Percentiles rank a stretch among this genome's conserved stretches.
Conservation (phyloP, 2,797 vertebrate genomes). For the Ctenosaura bakeri region DNA sequence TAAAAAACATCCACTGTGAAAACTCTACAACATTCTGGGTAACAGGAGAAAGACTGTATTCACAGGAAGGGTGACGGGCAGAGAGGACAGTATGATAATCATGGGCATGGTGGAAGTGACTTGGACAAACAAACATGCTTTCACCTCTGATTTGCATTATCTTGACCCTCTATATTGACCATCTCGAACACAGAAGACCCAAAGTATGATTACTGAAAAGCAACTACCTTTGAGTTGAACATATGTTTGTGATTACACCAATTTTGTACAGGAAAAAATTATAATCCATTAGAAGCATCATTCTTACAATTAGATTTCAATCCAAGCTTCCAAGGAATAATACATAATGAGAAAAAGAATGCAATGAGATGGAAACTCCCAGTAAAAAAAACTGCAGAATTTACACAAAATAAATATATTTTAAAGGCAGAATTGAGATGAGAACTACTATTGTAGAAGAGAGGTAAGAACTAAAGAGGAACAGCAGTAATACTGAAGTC, state of each 20-base stretch:
- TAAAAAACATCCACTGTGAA: no score
- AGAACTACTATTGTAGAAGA: no score
- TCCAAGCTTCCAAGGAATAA: not conserved
- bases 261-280: not conserved
- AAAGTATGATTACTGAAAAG: no score
- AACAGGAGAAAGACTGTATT: no score
- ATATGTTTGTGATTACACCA: no score
- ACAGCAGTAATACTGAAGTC: not conserved
- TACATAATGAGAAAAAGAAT: not conserved
- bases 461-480: not conserved
- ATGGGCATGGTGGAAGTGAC: not conserved
- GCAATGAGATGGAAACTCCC: not conserved
- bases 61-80: no score
- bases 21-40: no score
- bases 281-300: not conserved
- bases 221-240: no score
- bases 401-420: not conserved
- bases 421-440: not conserved
- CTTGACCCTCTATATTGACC: not conserved
- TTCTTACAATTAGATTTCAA: not conserved
- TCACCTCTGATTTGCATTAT: not conserved
- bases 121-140: not conserved
- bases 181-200: not conserved
- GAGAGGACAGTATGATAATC: no score
- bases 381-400: not conserved